Percentiles rank a stretch among this genome's conserved stretches.
phyloP scores from a whole-genome alignment of 1,140 invertebrate species.

The Anastrepha ludens region DNA sequence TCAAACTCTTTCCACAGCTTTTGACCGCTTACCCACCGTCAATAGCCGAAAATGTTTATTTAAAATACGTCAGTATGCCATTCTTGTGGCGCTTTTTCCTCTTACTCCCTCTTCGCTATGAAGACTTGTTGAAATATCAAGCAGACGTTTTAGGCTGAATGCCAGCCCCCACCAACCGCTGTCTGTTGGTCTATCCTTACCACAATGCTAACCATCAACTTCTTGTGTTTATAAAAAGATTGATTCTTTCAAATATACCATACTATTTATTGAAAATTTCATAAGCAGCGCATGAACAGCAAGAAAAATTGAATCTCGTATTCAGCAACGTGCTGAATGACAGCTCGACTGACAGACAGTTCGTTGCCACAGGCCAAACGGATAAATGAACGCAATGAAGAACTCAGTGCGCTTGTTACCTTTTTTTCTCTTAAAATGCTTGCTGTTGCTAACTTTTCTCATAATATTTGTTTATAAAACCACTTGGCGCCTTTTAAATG shows the following conservation, averaged over 20 bases:
- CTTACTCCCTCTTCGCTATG: not conserved
- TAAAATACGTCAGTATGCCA: slow-evolving; percentile 20
- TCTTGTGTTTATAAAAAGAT: slow-evolving; percentile 10
- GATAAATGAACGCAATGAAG: not conserved
- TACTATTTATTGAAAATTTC: not conserved
- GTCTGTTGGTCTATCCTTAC: not conserved
- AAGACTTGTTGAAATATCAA: not conserved
- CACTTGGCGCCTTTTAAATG: slow-evolving; percentile 74
- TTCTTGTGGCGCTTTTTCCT: not conserved
- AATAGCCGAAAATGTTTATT: not conserved
- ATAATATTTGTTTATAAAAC: slow-evolving; percentile 73
- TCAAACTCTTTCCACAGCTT: not conserved
- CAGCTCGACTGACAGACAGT: slow-evolving; percentile 42
- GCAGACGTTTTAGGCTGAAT: not conserved
- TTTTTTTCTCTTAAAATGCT: not conserved
- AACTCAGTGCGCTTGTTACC: not conserved
- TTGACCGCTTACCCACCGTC: not conserved
- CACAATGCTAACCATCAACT: not conserved
- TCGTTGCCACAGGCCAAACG: slow-evolving; percentile 5
- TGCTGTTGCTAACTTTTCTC: slow-evolving; percentile 20
- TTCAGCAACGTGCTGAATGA: slow-evolving; percentile 32
- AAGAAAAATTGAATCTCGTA: not conserved
- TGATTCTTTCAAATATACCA: not conserved
- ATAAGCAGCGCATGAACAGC: not conserved
- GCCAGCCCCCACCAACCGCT: slow-evolving; percentile 32